These are phyloP conservation scores for Bombus cullumanus DNA, from an alignment of 1,140 invertebrate genomes.

Conservation along the genomic window DNA sequence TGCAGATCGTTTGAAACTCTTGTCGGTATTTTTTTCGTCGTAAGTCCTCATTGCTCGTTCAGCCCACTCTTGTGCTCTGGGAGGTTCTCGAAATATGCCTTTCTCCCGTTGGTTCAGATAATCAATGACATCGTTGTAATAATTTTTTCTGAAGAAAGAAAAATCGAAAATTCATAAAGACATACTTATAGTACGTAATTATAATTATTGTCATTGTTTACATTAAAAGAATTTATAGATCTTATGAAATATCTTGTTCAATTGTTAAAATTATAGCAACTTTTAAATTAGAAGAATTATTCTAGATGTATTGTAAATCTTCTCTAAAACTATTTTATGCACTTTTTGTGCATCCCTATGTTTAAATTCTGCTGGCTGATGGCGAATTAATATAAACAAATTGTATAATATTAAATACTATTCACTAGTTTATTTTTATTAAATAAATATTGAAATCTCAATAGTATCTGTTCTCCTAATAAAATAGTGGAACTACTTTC, in stretches of 20 bases:
- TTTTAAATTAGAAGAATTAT: too few species aligned
- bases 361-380: neutral
- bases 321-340: neutral
- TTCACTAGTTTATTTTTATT: too few species aligned
- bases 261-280: neutral
- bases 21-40: slow-evolving; percentile 80
- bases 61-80: slow-evolving; percentile 91
- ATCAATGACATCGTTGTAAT: slow-evolving; percentile 92
- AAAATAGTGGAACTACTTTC: neutral
- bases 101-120: slow-evolving; percentile 89
- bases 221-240: neutral
- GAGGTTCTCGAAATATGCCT: slow-evolving; percentile 87
- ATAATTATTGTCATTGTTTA: neutral
- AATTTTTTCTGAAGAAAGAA: slow-evolving; percentile 84
- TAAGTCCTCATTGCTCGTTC: slow-evolving; percentile 90
- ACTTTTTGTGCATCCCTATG: neutral
- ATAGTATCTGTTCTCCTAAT: too few species aligned
- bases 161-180: neutral
- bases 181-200: too few species aligned
- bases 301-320: too few species aligned
- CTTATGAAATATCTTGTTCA: neutral
- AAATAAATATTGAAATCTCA: too few species aligned
- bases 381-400: neutral
- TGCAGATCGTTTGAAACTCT: slow-evolving; percentile 74
- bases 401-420: neutral